Evolutionary conservation across 1,140 invertebrate species (phyloP).

Genomic region (Drosophila murphyi): DNA sequence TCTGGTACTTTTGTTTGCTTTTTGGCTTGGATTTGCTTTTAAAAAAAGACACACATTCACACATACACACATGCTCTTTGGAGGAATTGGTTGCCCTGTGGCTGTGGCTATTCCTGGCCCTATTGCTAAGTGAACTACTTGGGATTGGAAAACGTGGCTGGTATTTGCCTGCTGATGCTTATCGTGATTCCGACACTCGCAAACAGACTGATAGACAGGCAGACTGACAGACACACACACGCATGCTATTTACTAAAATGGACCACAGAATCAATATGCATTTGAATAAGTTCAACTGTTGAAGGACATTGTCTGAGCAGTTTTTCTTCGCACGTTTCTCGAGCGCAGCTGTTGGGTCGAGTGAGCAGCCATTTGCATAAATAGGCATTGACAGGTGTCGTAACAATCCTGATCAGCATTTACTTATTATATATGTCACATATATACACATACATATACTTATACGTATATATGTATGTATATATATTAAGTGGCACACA

Average conservation of each 20-base stretch:
- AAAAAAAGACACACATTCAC: neutral
- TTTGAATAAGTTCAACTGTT: constrained; percentile 62
- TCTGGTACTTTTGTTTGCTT: constrained; percentile 58
- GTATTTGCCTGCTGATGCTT: constrained; percentile 65
- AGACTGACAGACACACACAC: constrained; percentile 15
- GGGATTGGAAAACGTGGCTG: constrained; percentile 28
- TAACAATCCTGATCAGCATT: constrained; percentile 3
- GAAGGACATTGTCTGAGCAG: neutral
- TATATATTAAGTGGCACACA: constrained; percentile 59
- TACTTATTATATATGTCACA: constrained; percentile 1
- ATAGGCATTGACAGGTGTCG: constrained; percentile 6
- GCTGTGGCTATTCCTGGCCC: constrained; percentile 28
- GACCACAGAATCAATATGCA: constrained; percentile 80
- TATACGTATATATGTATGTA: constrained; percentile 2
- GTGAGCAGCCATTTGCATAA: constrained; percentile 7
- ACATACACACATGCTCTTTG: constrained; percentile 13
- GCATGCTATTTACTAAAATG: constrained; percentile 42
- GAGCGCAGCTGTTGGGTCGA: neutral
- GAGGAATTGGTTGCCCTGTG: constrained; percentile 25
- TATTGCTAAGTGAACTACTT: constrained; percentile 53
- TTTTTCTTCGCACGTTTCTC: constrained; percentile 2
- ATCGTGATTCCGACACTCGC: constrained; percentile 74
- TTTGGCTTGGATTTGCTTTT: constrained; percentile 52
- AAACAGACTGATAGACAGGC: constrained; percentile 50
- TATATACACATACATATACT: neutral